Evolutionary conservation across 2,113 vertebrate species (phyloP).

Genomic region (Sardina pilchardus): DNA sequence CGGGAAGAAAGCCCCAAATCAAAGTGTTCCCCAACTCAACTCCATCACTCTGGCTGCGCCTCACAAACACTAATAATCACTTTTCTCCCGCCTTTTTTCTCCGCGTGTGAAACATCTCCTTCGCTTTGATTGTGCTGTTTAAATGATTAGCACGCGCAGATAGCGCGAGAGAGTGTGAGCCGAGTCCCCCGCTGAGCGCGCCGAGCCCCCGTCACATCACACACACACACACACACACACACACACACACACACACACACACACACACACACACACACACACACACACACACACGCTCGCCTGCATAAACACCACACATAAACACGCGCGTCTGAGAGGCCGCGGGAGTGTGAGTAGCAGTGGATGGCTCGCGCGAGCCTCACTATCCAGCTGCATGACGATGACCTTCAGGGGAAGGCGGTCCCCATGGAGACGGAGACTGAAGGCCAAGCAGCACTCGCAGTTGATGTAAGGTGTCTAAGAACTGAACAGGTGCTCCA

Average conservation of each 20-base stretch:
- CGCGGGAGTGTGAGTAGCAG: background rate
- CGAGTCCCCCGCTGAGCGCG: slow-evolving; percentile 55
- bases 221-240: slow-evolving; percentile 66
- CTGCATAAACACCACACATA: slow-evolving; percentile 57
- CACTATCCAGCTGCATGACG: slow-evolving; percentile 3
- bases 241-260: slow-evolving; percentile 69
- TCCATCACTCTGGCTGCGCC: slow-evolving; percentile 69
- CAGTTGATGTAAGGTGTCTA: background rate
- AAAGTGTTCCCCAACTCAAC: slow-evolving; percentile 74
- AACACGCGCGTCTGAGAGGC: slow-evolving; percentile 5
- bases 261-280: slow-evolving; percentile 70
- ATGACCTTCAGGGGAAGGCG: slow-evolving; percentile 33
- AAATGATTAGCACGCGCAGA: slow-evolving; percentile 76
- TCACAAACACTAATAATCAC: slow-evolving; percentile 77
- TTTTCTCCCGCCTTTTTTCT: slow-evolving; percentile 70
- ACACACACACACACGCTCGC: slow-evolving; percentile 61
- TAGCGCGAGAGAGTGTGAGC: slow-evolving; percentile 40
- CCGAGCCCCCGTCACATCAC: slow-evolving; percentile 70
- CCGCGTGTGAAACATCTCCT: slow-evolving; percentile 69
- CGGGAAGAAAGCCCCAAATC: slow-evolving; percentile 66
- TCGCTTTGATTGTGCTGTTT: slow-evolving; percentile 80
- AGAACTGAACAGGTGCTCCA: background rate
- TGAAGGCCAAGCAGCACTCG: background rate
- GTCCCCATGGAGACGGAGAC: slow-evolving; percentile 52
- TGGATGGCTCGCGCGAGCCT: background rate